A percentile compares a stretch with the other conserved stretches of the same genome.
Evolutionary conservation across 2,797 vertebrate species (phyloP).

Genomic region (Phyllotis vaccarum): DNA sequence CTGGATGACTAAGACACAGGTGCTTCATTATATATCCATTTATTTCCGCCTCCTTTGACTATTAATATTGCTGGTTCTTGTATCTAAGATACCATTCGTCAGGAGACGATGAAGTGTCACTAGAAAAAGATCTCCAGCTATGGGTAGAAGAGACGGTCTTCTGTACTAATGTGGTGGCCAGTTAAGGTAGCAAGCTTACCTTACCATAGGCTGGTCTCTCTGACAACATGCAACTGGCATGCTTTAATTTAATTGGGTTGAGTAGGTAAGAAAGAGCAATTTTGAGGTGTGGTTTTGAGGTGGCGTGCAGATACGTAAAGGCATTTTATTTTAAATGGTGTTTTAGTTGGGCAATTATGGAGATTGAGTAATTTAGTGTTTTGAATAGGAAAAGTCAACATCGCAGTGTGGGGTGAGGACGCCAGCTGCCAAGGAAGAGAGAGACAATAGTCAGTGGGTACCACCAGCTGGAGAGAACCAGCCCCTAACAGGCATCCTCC

Average conservation of each 20-base stretch:
- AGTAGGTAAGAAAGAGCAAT: not conserved
- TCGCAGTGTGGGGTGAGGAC: not conserved
- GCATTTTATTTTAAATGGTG: not conserved
- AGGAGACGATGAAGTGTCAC: not conserved
- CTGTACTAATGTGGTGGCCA: not conserved
- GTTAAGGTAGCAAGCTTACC: not conserved
- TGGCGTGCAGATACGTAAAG: not conserved
- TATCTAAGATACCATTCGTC: constrained; percentile 28
- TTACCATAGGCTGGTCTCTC: not conserved
- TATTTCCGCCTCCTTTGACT: not conserved
- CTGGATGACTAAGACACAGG: not conserved
- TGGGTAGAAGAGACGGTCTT: not conserved
- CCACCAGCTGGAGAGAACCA: not conserved
- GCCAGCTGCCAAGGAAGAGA: not conserved
- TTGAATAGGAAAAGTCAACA: not conserved
- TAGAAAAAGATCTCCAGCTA: not conserved
- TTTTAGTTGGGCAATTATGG: constrained; percentile 23
- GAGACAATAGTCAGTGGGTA: not conserved
- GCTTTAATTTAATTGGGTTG: constrained; percentile 11
- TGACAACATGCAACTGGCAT: not conserved
- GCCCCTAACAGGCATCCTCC: fast-evolving
- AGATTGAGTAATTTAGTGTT: constrained; percentile 45
- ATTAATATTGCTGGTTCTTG: constrained; percentile 14
- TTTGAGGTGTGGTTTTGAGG: constrained; percentile 43
- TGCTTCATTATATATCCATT: not conserved